Conservation (phyloP, 1,140 invertebrate species). For the Cydia amplana region DNA sequence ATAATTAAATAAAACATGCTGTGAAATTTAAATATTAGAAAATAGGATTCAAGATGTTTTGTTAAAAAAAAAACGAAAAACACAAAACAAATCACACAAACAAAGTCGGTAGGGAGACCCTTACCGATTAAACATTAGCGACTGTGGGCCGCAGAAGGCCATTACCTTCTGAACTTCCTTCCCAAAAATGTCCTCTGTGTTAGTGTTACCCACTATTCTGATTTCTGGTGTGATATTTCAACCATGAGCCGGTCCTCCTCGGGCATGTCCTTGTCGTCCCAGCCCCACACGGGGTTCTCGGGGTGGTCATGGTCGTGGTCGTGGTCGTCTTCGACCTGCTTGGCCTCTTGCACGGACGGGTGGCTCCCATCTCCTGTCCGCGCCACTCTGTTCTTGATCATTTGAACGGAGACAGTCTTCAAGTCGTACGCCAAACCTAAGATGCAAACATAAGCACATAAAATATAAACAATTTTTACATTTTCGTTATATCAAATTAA, state of each 20-base stretch:
- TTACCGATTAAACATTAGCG: no score
- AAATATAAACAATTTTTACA: no score
- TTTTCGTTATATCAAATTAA: no score
- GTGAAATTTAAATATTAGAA: no score
- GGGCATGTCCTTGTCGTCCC: slow-evolving; percentile 75
- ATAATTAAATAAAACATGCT: no score
- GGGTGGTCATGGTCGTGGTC: slow-evolving; percentile 68
- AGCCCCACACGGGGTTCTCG: slow-evolving; percentile 77
- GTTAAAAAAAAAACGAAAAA: no score
- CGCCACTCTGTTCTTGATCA: slow-evolving; percentile 81
- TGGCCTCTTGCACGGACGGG: slow-evolving; percentile 60
- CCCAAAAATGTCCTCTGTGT: neutral
- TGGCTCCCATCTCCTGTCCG: slow-evolving; percentile 86
- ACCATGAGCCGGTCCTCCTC: slow-evolving; percentile 70
- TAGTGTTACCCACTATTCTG: neutral
- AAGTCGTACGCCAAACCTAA: slow-evolving; percentile 86
- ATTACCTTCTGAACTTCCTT: neutral
- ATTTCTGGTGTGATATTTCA: slow-evolving; percentile 55
- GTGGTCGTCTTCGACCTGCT: slow-evolving; percentile 58
- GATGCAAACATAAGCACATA: slow-evolving; percentile 9
- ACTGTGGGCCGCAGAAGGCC: no score
- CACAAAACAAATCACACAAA: no score
- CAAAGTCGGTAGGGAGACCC: no score
- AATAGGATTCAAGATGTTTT: no score
- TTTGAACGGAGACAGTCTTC: slow-evolving; percentile 85